Conservation (phyloP, 2,113 vertebrate genomes). For the Taxidea taxus region DNA sequence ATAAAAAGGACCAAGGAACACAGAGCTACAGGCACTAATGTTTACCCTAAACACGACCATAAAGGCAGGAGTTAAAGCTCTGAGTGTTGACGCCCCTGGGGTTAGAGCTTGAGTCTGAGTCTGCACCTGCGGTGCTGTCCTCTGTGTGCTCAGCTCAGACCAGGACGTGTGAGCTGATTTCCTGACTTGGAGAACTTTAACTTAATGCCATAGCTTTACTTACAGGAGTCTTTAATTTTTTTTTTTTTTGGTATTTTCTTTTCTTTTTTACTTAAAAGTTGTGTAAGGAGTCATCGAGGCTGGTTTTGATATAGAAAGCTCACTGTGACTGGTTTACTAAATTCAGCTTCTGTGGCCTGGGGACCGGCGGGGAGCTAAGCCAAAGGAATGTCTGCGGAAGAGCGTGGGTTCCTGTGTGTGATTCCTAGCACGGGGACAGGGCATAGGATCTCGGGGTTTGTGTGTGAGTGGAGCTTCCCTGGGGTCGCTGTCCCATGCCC, state of each 20-base stretch:
- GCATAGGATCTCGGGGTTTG: background rate
- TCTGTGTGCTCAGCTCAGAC: background rate
- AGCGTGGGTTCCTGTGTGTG: background rate
- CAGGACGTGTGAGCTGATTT: background rate
- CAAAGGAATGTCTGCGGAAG: slow-evolving; percentile 13
- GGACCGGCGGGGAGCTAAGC: background rate
- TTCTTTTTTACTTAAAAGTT: background rate
- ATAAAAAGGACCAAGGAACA: background rate
- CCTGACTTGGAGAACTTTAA: background rate
- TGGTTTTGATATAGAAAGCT: background rate
- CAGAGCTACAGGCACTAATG: background rate
- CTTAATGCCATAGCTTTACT: background rate
- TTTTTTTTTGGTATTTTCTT: background rate
- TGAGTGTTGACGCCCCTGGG: accelerated
- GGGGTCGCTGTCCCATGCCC: background rate
- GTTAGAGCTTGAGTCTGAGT: too few relatives aligned
- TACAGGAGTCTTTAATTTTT: background rate
- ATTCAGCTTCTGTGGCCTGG: background rate
- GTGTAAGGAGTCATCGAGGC: background rate
- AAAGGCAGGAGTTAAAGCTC: background rate
- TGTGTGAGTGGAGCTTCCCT: too few relatives aligned
- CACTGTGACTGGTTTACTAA: background rate
- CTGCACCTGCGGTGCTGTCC: background rate
- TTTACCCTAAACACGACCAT: background rate
- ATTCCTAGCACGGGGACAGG: background rate